Evolutionary conservation across 2,113 vertebrate genomes (phyloP).

Genomic region (Melanotaenia duboulayi): DNA sequence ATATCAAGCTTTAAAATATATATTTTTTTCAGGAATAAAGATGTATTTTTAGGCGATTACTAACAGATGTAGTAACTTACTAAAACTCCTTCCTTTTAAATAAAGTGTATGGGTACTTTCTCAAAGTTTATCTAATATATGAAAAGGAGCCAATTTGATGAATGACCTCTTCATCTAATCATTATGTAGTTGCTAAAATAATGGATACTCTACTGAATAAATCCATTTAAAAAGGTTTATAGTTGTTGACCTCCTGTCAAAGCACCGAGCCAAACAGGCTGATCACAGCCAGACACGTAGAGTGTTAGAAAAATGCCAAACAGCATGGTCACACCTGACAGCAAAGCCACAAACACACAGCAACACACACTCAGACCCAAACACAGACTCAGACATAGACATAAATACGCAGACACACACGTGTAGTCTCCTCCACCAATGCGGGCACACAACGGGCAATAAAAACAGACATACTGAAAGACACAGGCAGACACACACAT

Average conservation of each 20-base stretch:
- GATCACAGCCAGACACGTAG: slow-evolving; percentile 47
- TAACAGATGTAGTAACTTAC: too few relatives aligned
- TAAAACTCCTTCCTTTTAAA: too few relatives aligned
- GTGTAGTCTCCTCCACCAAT: not conserved
- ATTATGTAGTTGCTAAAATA: not conserved
- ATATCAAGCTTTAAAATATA: too few relatives aligned
- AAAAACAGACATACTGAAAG: slow-evolving; percentile 54
- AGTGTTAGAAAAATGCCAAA: slow-evolving; percentile 31
- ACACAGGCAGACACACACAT: slow-evolving; percentile 30
- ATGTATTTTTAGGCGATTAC: too few relatives aligned
- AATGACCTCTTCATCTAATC: not conserved
- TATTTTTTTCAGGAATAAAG: too few relatives aligned
- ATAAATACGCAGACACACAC: slow-evolving; percentile 58
- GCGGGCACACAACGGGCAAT: slow-evolving; percentile 26
- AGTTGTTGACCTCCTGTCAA: not conserved
- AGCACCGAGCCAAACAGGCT: slow-evolving; percentile 15
- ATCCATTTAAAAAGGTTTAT: slow-evolving; percentile 15
- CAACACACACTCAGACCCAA: slow-evolving; percentile 13
- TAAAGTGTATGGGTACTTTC: too few relatives aligned
- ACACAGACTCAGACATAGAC: slow-evolving; percentile 42
- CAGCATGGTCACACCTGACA: slow-evolving; percentile 55
- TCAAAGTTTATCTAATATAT: too few relatives aligned
- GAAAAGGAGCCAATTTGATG: not conserved
- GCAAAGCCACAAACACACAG: slow-evolving; percentile 40
- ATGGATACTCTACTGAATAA: not conserved